A percentile compares a stretch with the other conserved stretches of the same genome.
Conservation (phyloP, 2,113 vertebrate genomes). For the Malaclemys terrapin region DNA sequence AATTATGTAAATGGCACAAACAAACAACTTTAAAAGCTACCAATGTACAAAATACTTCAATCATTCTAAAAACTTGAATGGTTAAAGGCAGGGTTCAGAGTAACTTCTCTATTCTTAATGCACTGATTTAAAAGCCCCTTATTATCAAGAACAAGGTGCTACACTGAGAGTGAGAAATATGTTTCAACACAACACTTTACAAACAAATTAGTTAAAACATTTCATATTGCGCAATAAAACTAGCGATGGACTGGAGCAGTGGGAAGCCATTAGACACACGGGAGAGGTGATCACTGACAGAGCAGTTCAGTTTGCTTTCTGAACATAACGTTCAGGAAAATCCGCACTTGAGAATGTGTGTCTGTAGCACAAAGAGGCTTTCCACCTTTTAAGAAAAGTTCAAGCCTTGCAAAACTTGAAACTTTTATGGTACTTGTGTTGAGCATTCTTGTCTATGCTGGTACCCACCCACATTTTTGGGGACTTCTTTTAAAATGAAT, state of each 20-base stretch:
- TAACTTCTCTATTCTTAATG: constrained; percentile 36
- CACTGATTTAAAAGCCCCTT: constrained; percentile 36
- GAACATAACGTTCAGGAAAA: background rate
- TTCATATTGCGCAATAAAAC: background rate
- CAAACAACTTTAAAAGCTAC: constrained; percentile 69
- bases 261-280: background rate
- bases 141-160: constrained; percentile 47
- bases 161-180: constrained; percentile 36
- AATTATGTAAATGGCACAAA: constrained; percentile 55
- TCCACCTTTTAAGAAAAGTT: background rate
- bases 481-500: background rate
- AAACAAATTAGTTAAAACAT: background rate
- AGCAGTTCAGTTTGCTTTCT: background rate
- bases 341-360: background rate
- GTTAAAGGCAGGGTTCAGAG: constrained; percentile 38
- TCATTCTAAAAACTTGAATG: constrained; percentile 58
- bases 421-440: background rate
- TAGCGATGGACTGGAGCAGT: background rate
- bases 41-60: constrained; percentile 68
- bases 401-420: background rate
- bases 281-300: background rate
- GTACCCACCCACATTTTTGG: background rate
- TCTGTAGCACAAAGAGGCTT: background rate
- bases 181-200: constrained; percentile 46
- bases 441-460: background rate